Evolutionary conservation across 2,888 invertebrate genomes (phyloP), one percentile per base, ranked within the genome.

Genomic region (Perizoma flavofasciatum): DNA sequence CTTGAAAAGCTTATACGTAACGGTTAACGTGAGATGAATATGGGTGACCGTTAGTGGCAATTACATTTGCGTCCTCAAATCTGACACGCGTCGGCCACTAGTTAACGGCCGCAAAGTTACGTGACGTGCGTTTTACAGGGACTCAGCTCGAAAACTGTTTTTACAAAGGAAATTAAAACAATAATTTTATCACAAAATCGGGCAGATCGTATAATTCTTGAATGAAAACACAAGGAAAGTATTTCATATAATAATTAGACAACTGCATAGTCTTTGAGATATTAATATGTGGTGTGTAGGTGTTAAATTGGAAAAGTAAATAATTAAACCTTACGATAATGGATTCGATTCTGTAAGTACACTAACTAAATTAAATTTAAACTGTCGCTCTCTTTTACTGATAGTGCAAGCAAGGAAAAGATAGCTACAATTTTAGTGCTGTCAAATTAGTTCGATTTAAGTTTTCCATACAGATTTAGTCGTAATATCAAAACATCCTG

Each of bases 51-150:
- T 22, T 22, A 22, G 22, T 22, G 22, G 22, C 22, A 22, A 22
- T 22, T 22, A 37, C 37, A 37, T 8, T 7, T 7, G 4, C 8
- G 0, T 7, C 41, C 41, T 9, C 9, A 41, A 41, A 41, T 7
- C 37, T 6, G 0, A 6, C 7, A 37, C 6, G 4, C 8, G 3
- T 22, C 3, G 22, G 22, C 3, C 22, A 22, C 22, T 22, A 22
- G 22, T 22, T 22, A 22, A 22, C 22, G 22, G 7, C 44, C 4
- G 44, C 22, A 44, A 44, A 22, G 41, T 41, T 40, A 41, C 5
- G 5, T 22, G 46, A 10, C 40, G n/a, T 5, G 22, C 22, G 78
- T 81, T 85, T 73, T 85, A 86, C 84, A 84, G 45, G 65, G 77
- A 80, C 80, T 77, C 75, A 78, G 74, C 68, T 69, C 64, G 68